Conservation (phyloP, 2,888 invertebrate genomes). For the Geophilus truncorum region DNA sequence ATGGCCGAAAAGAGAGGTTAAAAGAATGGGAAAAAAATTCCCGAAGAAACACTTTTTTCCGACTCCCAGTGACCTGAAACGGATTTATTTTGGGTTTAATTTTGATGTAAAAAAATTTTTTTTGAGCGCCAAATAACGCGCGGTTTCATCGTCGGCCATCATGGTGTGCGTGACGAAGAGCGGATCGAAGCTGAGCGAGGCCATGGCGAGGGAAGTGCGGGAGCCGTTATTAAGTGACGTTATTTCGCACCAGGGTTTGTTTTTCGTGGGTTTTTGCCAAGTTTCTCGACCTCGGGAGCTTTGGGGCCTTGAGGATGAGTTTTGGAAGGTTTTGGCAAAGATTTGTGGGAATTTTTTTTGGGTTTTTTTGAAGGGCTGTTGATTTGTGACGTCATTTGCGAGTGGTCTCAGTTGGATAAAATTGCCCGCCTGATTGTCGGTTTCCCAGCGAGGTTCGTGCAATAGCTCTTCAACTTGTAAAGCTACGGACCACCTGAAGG, state of each 20-base stretch:
- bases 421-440: slow-evolving; percentile 14
- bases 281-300: background rate
- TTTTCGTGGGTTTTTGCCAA: background rate
- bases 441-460: background rate
- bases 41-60: too few relatives aligned
- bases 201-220: background rate
- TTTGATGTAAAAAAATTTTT: background rate
- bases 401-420: background rate
- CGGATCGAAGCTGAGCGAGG: slow-evolving; percentile 1
- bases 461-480: background rate
- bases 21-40: background rate
- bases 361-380: too few relatives aligned
- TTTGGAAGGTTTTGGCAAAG: background rate
- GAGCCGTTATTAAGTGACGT: background rate
- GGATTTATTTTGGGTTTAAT: background rate
- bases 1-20: background rate
- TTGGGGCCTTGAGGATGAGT: background rate
- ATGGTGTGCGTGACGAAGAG: background rate
- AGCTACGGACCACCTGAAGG: background rate
- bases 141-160: background rate
- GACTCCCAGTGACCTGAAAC: too few relatives aligned
- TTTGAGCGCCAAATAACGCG: too few relatives aligned
- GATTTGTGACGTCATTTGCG: background rate
- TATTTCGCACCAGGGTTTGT: background rate
- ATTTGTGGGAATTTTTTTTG: background rate